Percentiles rank a stretch among this genome's conserved stretches.
These are phyloP conservation scores for Caloenas nicobarica DNA, from an alignment of 2,113 vertebrate genomes.

Conservation along the genomic window DNA sequence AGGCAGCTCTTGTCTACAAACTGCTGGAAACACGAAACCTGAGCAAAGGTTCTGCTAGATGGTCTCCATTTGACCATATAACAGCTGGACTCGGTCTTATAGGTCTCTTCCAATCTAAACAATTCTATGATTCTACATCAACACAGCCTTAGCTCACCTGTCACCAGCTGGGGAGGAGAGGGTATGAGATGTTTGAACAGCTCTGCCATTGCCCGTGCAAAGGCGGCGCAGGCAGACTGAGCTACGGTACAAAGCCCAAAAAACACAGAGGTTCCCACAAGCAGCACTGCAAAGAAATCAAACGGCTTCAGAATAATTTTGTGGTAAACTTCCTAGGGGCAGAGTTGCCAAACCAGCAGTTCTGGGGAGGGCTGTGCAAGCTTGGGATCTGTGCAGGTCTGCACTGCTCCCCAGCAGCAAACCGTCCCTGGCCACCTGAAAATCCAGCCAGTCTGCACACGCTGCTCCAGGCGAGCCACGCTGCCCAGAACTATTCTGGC, in stretches of 20 bases:
- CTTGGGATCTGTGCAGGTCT: background rate
- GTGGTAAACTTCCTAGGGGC: background rate
- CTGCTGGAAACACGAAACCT: background rate
- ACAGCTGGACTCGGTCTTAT: no score
- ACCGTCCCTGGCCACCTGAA: background rate
- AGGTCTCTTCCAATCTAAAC: no score
- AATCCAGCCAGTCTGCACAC: background rate
- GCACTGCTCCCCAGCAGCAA: background rate
- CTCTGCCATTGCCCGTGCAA: rapidly evolving
- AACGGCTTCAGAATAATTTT: background rate
- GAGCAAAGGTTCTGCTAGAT: background rate
- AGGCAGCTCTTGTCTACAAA: background rate
- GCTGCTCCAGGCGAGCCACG: background rate
- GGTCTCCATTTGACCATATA: background rate
- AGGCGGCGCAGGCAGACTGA: background rate
- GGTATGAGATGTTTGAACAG: rapidly evolving
- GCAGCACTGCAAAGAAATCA: background rate
- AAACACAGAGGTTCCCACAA: background rate
- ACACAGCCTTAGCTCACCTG: background rate
- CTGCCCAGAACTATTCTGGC: background rate
- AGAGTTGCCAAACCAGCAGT: background rate
- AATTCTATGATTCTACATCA: no score
- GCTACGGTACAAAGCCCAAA: background rate
- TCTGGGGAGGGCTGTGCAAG: background rate
- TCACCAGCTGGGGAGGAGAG: background rate